Evolutionary conservation across 2,797 vertebrate genomes (phyloP).

Genomic region (Alectoris magna): DNA sequence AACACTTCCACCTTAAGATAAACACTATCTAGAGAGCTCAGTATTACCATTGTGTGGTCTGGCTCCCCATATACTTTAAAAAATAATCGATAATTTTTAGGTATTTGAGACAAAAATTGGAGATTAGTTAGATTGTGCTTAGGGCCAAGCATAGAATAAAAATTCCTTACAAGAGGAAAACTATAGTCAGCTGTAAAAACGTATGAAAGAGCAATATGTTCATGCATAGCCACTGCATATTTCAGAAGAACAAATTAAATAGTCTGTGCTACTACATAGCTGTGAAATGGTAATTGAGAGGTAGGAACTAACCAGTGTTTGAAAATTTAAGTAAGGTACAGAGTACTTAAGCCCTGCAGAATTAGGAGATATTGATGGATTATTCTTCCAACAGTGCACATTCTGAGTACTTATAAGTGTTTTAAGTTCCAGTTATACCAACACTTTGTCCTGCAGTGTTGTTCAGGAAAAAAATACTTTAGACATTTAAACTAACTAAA

Average conservation of each 20-base stretch:
- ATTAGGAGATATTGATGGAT: not conserved
- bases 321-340: not conserved
- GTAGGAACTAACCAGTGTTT: not conserved
- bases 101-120: not conserved
- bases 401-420: not conserved
- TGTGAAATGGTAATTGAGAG: not conserved
- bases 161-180: not conserved
- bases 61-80: not conserved
- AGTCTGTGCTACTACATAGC: not conserved
- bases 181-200: not conserved
- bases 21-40: not conserved
- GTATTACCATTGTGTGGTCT: not conserved
- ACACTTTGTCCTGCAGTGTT: not conserved
- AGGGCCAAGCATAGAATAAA: not conserved
- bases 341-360: not conserved
- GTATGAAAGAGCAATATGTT: not conserved
- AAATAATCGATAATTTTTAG: not conserved
- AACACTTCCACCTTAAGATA: not conserved
- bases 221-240: not conserved
- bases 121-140: not conserved
- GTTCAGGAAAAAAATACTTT: conserved; percentile 43
- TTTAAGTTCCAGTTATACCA: not conserved
- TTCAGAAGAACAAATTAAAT: not conserved
- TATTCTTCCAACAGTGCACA: not conserved
- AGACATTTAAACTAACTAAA: conserved; percentile 63